Evolutionary conservation across 2,113 vertebrate genomes (phyloP), one percentile per base, ranked within the genome.

Genomic region (Seriola aureovittata): DNA sequence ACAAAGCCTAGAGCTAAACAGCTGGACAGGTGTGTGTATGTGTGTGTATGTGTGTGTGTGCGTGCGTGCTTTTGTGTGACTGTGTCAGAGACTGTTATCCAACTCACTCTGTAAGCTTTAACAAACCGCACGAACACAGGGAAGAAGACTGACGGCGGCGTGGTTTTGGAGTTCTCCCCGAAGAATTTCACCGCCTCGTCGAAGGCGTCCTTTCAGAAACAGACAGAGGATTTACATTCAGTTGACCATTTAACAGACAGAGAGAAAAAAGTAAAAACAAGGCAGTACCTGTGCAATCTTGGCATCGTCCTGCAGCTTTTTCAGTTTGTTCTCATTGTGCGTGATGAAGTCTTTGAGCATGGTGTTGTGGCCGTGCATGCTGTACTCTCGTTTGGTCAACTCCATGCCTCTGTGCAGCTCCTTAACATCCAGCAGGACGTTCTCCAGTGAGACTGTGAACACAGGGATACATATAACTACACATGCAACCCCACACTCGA

Each of bases 371-470:
- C 98, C 98, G 3, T 99, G 98, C 82, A 97, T 95, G 92, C 96
- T 96, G 32, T 97, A 97, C 86, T 98, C 98, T 6, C 97, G 88
- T 44, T 94, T 96, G 77, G 97, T 97, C 93, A 98, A 91, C 78
- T 99, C 98, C 97, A 99, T 97, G 12, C 98, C 98, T 81, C 97
- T 93, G 77, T 97, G 96, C 87, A 99, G 95, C 95, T 99, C 98
- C 94, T 95, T 97, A 4, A 99, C 97, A 0, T 99, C 98, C 81
- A 98, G 91, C 89, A 99, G 89, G 74, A 99, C 98, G 0, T 99
- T 99, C 82, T 99, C 98, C 92, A 98, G 92, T 71, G 98, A 99
- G 82, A 99, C 98, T 99, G 93, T 0, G 42, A 32, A 60, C 52
- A 58, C 23, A 11, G 57, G 32, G 34, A 38, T 2, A 66, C 17